phyloP scores from a whole-genome alignment of 2,797 vertebrate genomes.

The Enteromius viviparus region DNA sequence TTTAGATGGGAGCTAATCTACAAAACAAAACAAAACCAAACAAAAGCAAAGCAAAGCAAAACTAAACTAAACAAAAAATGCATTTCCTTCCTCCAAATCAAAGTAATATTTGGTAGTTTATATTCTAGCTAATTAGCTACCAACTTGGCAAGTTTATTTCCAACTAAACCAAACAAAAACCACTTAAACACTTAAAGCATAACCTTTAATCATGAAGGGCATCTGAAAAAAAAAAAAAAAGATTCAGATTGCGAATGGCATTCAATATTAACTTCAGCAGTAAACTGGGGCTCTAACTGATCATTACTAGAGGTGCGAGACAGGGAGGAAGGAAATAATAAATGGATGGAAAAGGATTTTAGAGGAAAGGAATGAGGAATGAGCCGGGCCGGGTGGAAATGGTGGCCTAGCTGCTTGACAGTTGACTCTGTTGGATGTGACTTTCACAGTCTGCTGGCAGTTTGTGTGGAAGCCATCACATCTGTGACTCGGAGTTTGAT shows the following conservation, averaged over 20 bases:
- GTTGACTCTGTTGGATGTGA: conserved; percentile 91
- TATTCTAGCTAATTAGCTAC: conserved; percentile 14
- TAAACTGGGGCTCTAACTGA: conserved; percentile 19
- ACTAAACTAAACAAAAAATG: neutral
- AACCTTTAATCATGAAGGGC: neutral
- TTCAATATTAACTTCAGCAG: neutral
- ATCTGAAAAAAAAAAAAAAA: neutral
- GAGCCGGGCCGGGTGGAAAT: conserved; percentile 53
- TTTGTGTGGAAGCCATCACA: conserved; percentile 95
- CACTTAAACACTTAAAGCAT: neutral
- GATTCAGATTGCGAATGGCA: neutral
- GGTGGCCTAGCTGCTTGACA: conserved; percentile 80
- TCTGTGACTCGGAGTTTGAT: conserved; percentile 95
- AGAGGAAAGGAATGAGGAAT: conserved; percentile 34
- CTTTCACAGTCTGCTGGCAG: conserved; percentile 98
- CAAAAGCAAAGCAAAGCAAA: neutral
- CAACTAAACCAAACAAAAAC: neutral
- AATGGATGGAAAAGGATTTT: conserved; percentile 68
- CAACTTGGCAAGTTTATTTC: neutral
- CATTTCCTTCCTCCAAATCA: neutral
- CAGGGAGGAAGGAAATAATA: conserved; percentile 64
- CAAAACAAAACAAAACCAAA: neutral
- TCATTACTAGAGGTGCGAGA: conserved; percentile 28
- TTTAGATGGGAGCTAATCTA: neutral
- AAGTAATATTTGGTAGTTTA: conserved; percentile 2